Percentiles rank a stretch among this genome's conserved stretches.
phyloP scores from a whole-genome alignment of 2,113 vertebrate genomes.

The Herpetotheres cachinnans region DNA sequence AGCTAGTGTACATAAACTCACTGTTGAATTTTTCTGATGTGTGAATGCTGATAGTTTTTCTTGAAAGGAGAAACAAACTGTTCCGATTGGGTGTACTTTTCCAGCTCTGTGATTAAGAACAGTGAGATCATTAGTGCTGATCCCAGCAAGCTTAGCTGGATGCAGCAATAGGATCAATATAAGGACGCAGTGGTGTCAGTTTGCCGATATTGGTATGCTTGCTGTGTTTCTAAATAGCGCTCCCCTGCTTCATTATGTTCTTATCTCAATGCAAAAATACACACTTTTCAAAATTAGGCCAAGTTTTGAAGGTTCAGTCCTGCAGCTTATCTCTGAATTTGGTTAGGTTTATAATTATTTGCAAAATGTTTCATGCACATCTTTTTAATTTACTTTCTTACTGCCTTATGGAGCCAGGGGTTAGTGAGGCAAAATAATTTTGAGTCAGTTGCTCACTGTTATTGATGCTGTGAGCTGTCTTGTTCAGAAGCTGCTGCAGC shows the following conservation, averaged over 20 bases:
- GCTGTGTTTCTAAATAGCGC: constrained; percentile 23
- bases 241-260: not conserved
- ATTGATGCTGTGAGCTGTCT: not conserved
- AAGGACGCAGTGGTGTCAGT: not conserved
- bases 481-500: not conserved
- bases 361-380: not conserved
- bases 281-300: not conserved
- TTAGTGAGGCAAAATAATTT: constrained; percentile 1
- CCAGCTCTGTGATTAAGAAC: constrained; percentile 44
- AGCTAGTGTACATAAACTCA: not conserved
- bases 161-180: constrained; percentile 30
- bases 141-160: constrained; percentile 20
- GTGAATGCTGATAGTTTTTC: not conserved
- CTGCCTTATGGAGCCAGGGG: not conserved
- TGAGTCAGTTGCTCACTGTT: not conserved
- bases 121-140: constrained; percentile 18
- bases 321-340: not conserved
- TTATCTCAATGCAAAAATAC: constrained; percentile 35
- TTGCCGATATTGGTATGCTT: not conserved
- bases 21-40: not conserved
- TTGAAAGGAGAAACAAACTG: not conserved
- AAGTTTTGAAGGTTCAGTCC: constrained; percentile 13
- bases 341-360: constrained; percentile 23
- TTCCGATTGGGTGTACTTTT: constrained; percentile 1
- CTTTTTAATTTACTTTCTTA: constrained; percentile 40